A percentile compares a stretch with the other conserved stretches of the same genome.
These are phyloP conservation scores for Phortica okadai DNA, from an alignment of 2,888 invertebrate genomes.

Conservation along the genomic window DNA sequence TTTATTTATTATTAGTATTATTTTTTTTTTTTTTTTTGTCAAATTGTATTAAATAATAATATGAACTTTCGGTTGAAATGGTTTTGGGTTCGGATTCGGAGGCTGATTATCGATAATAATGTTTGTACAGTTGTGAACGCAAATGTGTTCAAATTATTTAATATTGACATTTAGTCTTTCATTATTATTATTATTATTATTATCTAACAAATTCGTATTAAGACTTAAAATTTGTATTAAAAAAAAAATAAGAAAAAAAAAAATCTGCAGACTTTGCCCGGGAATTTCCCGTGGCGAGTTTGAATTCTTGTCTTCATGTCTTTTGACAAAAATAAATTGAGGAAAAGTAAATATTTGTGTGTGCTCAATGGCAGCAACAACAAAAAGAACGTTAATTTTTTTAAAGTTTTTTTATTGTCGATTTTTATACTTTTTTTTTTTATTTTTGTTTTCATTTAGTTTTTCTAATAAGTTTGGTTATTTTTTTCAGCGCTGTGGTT, in stretches of 20 bases:
- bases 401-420: not conserved
- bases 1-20: not conserved
- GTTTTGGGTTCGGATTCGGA: not conserved
- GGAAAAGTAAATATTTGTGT: not conserved
- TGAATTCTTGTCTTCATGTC: not conserved
- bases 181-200: too few species aligned
- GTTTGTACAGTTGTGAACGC: slow-evolving; percentile 35
- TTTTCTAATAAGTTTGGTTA: not conserved
- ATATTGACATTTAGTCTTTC: not conserved
- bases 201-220: too few species aligned
- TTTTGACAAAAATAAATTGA: not conserved
- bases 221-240: not conserved
- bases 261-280: not conserved
- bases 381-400: not conserved
- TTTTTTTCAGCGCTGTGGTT: not conserved
- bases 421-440: too few species aligned
- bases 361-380: not conserved
- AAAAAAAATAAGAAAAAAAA: not conserved
- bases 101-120: slow-evolving; percentile 34
- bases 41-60: not conserved
- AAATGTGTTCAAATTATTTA: not conserved
- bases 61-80: not conserved
- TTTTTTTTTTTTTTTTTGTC: slow-evolving; percentile 13
- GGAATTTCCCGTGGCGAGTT: not conserved
- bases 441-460: not conserved